A percentile compares a stretch with the other conserved stretches of the same genome.
These are phyloP conservation scores for Emys orbicularis DNA, from an alignment of 2,797 vertebrate species.

Conservation along the genomic window DNA sequence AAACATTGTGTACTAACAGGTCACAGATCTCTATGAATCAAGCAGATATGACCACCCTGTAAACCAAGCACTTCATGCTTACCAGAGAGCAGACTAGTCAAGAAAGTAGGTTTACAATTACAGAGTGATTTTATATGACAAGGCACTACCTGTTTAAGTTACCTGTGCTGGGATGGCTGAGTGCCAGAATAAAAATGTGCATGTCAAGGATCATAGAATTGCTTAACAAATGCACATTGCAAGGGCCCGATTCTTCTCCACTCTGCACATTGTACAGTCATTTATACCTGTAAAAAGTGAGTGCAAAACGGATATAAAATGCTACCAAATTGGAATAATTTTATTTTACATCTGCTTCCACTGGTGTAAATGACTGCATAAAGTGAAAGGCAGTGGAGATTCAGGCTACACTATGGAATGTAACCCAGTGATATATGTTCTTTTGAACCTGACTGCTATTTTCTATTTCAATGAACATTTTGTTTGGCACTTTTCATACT, in stretches of 20 bases:
- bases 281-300: neutral
- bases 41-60: conserved; percentile 61
- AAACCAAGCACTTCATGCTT: conserved; percentile 62
- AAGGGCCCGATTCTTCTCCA: neutral
- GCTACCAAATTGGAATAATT: neutral
- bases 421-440: conserved; percentile 40
- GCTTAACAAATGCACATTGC: conserved; percentile 45
- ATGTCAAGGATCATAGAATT: conserved; percentile 56
- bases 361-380: neutral
- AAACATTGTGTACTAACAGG: conserved; percentile 61
- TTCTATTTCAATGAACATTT: conserved; percentile 70
- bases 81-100: neutral
- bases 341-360: neutral
- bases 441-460: conserved; percentile 60
- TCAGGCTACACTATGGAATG: neutral
- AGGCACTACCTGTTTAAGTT: conserved; percentile 66
- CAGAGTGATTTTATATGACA: conserved; percentile 65
- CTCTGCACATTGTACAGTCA: neutral
- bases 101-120: conserved; percentile 65
- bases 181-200: conserved; percentile 60
- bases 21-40: conserved; percentile 58
- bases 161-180: conserved; percentile 56
- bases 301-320: neutral
- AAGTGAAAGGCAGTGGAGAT: neutral
- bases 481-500: conserved; percentile 71